phyloP scores from a whole-genome alignment of 2,113 vertebrate species.

The Tachysurus fulvidraco region DNA sequence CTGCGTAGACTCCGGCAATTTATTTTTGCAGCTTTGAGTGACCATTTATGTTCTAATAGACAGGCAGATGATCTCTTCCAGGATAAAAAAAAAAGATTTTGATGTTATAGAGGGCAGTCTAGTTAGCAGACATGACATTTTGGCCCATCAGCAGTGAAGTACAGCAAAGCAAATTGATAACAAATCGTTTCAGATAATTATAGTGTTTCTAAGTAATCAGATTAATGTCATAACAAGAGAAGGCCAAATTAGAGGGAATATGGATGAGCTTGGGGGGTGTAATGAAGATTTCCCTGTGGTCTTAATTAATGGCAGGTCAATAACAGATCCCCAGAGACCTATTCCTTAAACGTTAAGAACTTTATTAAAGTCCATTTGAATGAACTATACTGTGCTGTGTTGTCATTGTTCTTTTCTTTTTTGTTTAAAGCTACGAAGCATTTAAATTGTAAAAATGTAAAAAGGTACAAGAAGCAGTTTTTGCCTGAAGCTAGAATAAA shows the following conservation, averaged over 20 bases:
- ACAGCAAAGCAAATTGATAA: neutral
- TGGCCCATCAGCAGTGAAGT: neutral
- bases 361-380: neutral
- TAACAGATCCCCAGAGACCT: neutral
- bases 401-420: neutral
- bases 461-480: constrained; percentile 13
- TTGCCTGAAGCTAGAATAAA: constrained; percentile 31
- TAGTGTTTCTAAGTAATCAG: neutral
- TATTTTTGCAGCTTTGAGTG: neutral
- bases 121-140: neutral
- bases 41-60: neutral
- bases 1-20: neutral
- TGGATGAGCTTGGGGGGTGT: neutral
- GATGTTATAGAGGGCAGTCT: neutral
- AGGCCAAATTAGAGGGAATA: neutral
- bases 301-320: constrained; percentile 6
- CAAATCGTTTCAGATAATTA: neutral
- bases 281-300: neutral
- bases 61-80: neutral
- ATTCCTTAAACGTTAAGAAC: neutral
- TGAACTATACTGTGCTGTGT: neutral
- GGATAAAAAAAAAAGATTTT: neutral
- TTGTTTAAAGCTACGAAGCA: neutral
- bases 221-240: neutral
- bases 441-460: neutral